A percentile compares a stretch with the other conserved stretches of the same genome.
Conservation (phyloP, 2,888 invertebrate species). For the Meteorus colon region DNA sequence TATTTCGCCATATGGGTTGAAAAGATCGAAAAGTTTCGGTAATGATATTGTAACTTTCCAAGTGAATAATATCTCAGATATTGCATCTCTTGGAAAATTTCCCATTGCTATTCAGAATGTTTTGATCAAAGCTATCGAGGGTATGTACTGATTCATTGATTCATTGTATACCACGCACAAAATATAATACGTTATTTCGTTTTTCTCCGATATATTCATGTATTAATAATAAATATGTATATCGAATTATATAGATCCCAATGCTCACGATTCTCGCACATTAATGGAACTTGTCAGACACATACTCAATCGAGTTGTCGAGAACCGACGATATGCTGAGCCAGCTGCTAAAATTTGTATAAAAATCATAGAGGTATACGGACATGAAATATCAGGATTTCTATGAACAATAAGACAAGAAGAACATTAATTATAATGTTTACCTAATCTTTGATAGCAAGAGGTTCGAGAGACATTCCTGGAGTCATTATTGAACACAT, state of each 20-base stretch:
- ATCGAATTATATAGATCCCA: conserved; percentile 78
- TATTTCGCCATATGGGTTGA: conserved; percentile 75
- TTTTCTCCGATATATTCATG: neutral
- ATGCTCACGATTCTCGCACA: conserved; percentile 82
- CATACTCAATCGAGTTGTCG: conserved; percentile 86
- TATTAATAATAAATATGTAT: neutral
- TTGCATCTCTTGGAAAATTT: conserved; percentile 85
- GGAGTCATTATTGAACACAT: conserved; percentile 90
- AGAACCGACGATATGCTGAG: conserved; percentile 85
- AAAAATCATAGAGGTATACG: conserved; percentile 82
- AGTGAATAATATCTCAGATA: conserved; percentile 76
- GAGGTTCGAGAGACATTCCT: conserved; percentile 91
- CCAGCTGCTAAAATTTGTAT: conserved; percentile 90
- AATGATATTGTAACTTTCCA: conserved; percentile 81
- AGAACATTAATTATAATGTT: too few species aligned
- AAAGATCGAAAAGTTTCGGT: conserved; percentile 88
- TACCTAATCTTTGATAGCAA: conserved; percentile 73
- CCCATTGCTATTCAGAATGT: conserved; percentile 83
- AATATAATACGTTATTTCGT: neutral
- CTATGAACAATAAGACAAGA: neutral
- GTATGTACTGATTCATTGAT: conserved; percentile 64
- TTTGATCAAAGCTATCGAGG: conserved; percentile 84
- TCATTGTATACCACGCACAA: neutral
- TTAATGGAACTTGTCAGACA: conserved; percentile 91
- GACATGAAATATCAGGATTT: neutral